Base-by-base conservation (phyloP, 2,797 vertebrate species). In the Bucorvus abyssinicus region DNA sequence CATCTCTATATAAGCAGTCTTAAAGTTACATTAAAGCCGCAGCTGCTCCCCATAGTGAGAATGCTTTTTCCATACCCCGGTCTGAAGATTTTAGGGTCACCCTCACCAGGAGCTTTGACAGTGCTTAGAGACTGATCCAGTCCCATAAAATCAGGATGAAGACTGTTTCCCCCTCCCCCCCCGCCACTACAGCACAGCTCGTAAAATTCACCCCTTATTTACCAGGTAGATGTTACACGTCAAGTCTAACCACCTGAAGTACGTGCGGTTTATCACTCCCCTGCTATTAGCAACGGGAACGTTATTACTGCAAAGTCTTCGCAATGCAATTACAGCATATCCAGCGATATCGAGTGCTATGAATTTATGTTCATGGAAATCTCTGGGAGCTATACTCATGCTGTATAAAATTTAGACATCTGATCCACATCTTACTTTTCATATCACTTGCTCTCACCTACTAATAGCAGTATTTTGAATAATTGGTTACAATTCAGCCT, bases 401-500 rank as follows among this genome's bases (percentile, higher is more conserved):
- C 29, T 53, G 53, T 15, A 87, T 60, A 83, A 68, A 94, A 89
- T 89, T 14, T 47, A 71, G 56, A 89, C 57, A 83, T 90, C 79
- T 14, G 44, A 89, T 77, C 53, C 65, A 74, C 88, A 64, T 61
- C 91, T 74, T 84, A 82, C 14, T 77, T 87, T 87, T 96, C 78
- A 29, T 84, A 44, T 65, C 42, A 44, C 87, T 94, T 93, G 42
- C 57, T 73, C 82, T 96, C 53, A 18, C 63, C 45, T 93, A 76
- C 61, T 94, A 73, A 83, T 78, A 90, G 71, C 84, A 94, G 94
- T 92, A 93, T 89, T 96, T 97, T 79, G 80, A 92, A 82, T 93
- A 92, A 95, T 96, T 94, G 90, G 56, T 70, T 90, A 84, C n/a
- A 81, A 89, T 42, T 93, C 74, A 97, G 53, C 56, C 79, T 56